phyloP scores from a whole-genome alignment of 2,888 invertebrate genomes.

The Neoascia interrupta region DNA sequence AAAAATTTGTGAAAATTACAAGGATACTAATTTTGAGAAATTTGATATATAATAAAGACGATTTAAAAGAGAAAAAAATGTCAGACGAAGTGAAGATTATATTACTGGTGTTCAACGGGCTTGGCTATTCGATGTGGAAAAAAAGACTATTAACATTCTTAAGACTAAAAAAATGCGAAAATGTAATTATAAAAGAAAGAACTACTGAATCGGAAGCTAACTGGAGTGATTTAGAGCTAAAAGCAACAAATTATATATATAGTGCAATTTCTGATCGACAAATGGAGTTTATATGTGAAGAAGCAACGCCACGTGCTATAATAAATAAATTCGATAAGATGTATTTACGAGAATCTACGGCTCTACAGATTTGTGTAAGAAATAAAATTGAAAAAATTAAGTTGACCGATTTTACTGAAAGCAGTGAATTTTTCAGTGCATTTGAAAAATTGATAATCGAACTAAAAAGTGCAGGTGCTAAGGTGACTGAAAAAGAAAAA shows the following conservation, averaged over 20 bases:
- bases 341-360: constrained; percentile 28
- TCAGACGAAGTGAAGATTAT: not conserved
- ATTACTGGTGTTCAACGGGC: not conserved
- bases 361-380: constrained; percentile 26
- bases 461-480: constrained; percentile 32
- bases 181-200: not conserved
- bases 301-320: constrained; percentile 5
- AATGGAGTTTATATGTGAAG: constrained; percentile 21
- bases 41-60: no score
- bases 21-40: no score
- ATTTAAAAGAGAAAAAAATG: no score
- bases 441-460: constrained; percentile 34
- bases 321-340: constrained; percentile 31
- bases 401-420: not conserved
- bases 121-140: not conserved
- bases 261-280: no score
- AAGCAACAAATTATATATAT: not conserved
- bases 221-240: not conserved
- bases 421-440: no score
- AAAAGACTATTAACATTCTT: not conserved
- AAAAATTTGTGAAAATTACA: no score
- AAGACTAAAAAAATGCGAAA: not conserved
- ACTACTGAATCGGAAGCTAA: not conserved
- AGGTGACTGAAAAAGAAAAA: constrained; percentile 26
- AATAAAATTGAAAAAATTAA: constrained; percentile 8